Conservation (phyloP, 1,140 invertebrate genomes). For the Camponotus pennsylvanicus region DNA sequence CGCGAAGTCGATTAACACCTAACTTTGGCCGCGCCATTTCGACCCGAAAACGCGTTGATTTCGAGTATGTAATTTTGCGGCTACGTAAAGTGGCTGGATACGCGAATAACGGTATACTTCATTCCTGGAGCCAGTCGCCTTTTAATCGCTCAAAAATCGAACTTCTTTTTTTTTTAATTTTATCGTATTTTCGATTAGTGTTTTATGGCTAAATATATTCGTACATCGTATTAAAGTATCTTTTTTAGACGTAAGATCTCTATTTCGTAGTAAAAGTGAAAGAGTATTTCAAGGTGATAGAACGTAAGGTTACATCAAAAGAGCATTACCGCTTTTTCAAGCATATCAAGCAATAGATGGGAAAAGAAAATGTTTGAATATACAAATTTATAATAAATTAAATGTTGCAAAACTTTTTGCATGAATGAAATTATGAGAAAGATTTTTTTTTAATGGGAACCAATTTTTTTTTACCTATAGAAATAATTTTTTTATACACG, state of each 20-base stretch:
- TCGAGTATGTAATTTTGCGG: constrained; percentile 38
- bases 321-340: neutral
- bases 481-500: neutral
- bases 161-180: neutral
- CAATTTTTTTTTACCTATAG: neutral
- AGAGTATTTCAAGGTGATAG: neutral
- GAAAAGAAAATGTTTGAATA: neutral
- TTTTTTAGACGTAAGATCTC: neutral
- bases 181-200: too few relatives aligned
- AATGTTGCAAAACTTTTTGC: neutral
- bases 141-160: neutral
- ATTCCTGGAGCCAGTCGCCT: neutral
- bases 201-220: neutral
- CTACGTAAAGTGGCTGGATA: constrained; percentile 1
- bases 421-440: neutral
- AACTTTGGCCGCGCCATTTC: constrained; percentile 13
- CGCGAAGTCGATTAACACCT: constrained; percentile 50
- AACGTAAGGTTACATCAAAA: neutral
- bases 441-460: neutral
- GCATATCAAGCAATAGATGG: neutral
- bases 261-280: constrained; percentile 2
- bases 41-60: constrained; percentile 27
- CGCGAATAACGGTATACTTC: constrained; percentile 34
- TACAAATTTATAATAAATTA: constrained; percentile 5
- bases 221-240: neutral